Conservation (phyloP, 92 coral and sea anemone species). For the Phenganax subtilis region DNA sequence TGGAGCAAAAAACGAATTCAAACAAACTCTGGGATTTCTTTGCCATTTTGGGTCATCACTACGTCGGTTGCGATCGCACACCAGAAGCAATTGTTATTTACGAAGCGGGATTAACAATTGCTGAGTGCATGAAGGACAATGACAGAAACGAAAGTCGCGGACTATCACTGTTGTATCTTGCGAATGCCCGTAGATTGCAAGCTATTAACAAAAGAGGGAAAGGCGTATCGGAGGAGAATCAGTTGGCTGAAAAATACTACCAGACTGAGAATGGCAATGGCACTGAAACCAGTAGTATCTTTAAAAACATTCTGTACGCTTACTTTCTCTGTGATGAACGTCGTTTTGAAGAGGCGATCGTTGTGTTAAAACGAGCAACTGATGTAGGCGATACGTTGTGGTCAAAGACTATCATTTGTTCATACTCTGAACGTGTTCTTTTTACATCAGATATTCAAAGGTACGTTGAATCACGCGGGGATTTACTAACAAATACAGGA, state of each 20-base stretch:
- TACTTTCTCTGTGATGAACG: constrained; percentile 11
- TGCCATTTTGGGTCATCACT: not conserved
- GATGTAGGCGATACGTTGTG: not conserved
- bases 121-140: constrained; percentile 11
- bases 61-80: constrained; percentile 7
- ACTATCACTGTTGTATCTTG: constrained; percentile 5
- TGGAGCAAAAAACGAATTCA: constrained; percentile 1
- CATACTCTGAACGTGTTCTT: not conserved
- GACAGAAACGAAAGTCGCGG: not conserved
- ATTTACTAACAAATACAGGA: not conserved
- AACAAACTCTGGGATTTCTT: not conserved
- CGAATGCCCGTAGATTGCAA: not conserved
- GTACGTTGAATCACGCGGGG: constrained; percentile 12
- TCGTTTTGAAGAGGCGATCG: constrained; percentile 9
- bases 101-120: constrained; percentile 9
- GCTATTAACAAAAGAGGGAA: not conserved
- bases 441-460: not conserved
- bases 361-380: not conserved
- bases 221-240: not conserved
- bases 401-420: not conserved
- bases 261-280: not conserved
- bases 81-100: constrained; percentile 15
- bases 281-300: not conserved
- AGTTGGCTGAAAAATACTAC: constrained; percentile 18
- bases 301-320: not conserved